phyloP scores from a whole-genome alignment of 2,797 vertebrate genomes.

The Esox masquinongy region DNA sequence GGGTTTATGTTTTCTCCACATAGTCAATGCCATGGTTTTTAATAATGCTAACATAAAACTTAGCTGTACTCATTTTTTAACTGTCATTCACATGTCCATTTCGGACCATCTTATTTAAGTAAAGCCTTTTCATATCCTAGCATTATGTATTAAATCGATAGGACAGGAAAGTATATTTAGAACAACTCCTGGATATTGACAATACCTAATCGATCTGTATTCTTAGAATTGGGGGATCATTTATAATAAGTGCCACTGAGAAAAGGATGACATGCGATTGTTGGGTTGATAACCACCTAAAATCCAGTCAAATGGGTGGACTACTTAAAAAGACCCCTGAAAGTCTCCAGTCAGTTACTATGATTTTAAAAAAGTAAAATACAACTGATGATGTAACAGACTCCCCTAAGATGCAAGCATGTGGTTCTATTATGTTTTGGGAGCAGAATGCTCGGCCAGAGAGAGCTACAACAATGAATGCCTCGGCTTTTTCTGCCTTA shows the following conservation, averaged over 20 bases:
- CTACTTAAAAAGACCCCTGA: constrained; percentile 19
- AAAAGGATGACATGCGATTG: constrained; percentile 17
- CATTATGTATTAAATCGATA: constrained; percentile 7
- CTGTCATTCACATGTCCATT: background rate
- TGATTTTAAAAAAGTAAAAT: constrained; percentile 29
- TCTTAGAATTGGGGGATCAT: constrained; percentile 19
- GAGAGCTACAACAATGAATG: constrained; percentile 36
- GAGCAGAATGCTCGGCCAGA: constrained; percentile 5
- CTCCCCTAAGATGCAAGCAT: constrained; percentile 20
- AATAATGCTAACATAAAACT: background rate
- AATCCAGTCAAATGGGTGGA: constrained; percentile 6
- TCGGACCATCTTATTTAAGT: background rate
- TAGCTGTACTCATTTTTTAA: background rate
- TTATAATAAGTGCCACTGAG: constrained; percentile 22
- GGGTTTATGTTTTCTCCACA: constrained; percentile 10
- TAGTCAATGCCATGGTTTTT: background rate
- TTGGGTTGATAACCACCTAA: constrained; percentile 13
- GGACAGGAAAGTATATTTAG: constrained; percentile 1
- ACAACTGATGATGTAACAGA: constrained; percentile 35
- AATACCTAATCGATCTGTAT: constrained; percentile 25
- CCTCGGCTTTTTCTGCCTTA: constrained; percentile 16
- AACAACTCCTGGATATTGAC: background rate
- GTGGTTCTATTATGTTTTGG: constrained; percentile 30
- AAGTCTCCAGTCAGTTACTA: constrained; percentile 17
- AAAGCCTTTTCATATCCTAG: background rate